Conservation (phyloP, 2,797 vertebrate genomes). For the Emys orbicularis region DNA sequence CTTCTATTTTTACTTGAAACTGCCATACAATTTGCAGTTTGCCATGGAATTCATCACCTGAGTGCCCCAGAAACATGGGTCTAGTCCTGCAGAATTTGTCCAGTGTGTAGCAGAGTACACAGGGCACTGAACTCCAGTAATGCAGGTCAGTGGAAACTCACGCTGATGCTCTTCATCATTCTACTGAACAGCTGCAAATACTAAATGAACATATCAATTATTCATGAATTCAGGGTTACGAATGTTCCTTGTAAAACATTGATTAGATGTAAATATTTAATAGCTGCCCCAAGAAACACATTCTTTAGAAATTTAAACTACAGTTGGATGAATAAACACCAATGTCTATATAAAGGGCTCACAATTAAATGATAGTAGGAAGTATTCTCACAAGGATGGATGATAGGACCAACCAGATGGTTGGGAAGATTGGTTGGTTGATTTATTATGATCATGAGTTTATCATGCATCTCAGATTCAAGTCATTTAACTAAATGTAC, state of each 20-base stretch:
- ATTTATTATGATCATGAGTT: neutral
- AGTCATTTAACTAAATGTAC: neutral
- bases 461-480: neutral
- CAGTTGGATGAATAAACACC: conserved; percentile 36
- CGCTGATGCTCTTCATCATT: neutral
- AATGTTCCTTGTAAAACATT: conserved; percentile 68
- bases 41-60: neutral
- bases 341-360: conserved; percentile 26
- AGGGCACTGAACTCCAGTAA: neutral
- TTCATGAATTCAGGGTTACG: conserved; percentile 56
- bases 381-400: neutral
- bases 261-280: conserved; percentile 74
- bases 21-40: neutral
- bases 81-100: neutral
- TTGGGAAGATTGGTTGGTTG: neutral
- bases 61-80: neutral
- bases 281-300: conserved; percentile 47
- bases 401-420: neutral
- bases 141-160: neutral
- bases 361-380: neutral
- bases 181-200: conserved; percentile 20
- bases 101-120: neutral
- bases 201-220: conserved; percentile 65
- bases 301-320: conserved; percentile 24
- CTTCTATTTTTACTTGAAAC: neutral